Evolutionary conservation across 2,113 vertebrate species (phyloP).

Genomic region (Prochilodus magdalenae): DNA sequence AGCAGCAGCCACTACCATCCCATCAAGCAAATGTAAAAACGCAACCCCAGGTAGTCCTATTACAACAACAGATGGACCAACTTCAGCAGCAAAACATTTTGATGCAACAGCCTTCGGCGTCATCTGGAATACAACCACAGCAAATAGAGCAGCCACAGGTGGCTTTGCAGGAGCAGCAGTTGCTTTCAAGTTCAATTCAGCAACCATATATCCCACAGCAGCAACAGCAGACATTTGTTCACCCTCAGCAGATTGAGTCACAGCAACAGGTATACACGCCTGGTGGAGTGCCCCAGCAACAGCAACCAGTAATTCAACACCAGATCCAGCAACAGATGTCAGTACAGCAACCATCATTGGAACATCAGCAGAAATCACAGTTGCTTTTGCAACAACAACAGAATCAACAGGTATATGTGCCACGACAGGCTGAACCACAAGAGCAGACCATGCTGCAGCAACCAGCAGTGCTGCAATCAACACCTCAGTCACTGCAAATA

Average conservation of each 20-base stretch:
- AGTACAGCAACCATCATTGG: constrained; percentile 40
- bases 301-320: constrained; percentile 45
- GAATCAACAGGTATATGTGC: constrained; percentile 43
- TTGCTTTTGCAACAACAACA: constrained; percentile 37
- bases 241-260: constrained; percentile 35
- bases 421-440: constrained; percentile 45
- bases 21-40: constrained; percentile 51
- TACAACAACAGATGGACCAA: constrained; percentile 61
- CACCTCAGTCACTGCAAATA: constrained; percentile 51
- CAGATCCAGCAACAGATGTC: constrained; percentile 50
- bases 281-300: constrained; percentile 24
- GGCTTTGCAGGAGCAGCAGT: constrained; percentile 61
- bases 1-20: constrained; percentile 65
- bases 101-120: constrained; percentile 41
- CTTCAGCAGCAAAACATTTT: constrained; percentile 60
- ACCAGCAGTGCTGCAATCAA: constrained; percentile 22
- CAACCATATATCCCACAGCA: constrained; percentile 63
- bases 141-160: constrained; percentile 65
- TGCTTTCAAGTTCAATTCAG: constrained; percentile 65
- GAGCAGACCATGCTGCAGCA: constrained; percentile 54
- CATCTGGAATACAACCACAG: constrained; percentile 43
- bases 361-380: constrained; percentile 34
- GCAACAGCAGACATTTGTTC: constrained; percentile 58
- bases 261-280: constrained; percentile 47
- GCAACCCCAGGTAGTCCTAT: constrained; percentile 67